Conservation (phyloP, 2,888 invertebrate species). For the Beris chalybata region DNA sequence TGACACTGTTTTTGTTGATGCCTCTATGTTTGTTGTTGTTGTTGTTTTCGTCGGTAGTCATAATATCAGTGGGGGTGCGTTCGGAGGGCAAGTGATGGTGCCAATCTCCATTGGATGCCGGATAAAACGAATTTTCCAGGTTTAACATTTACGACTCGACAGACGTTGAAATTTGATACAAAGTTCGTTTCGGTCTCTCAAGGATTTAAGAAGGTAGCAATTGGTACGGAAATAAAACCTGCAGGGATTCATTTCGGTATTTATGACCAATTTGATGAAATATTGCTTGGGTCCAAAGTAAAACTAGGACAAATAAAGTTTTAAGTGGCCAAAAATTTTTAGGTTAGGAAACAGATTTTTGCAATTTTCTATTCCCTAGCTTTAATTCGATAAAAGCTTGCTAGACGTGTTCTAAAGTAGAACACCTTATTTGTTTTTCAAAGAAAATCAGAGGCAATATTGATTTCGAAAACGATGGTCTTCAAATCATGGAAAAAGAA, state of each 20-base stretch:
- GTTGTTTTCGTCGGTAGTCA: no score
- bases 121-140: constrained; percentile 14
- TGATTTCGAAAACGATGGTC: no score
- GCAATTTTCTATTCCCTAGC: no score
- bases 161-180: constrained; percentile 22
- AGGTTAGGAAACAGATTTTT: no score
- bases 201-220: constrained; percentile 20
- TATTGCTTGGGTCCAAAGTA: constrained; percentile 6
- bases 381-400: no score
- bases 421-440: no score
- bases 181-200: constrained; percentile 16
- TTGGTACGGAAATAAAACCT: constrained; percentile 12
- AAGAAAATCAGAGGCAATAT: no score
- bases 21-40: no score
- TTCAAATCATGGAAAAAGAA: no score
- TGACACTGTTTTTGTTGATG: not conserved
- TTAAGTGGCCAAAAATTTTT: no score
- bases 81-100: not conserved
- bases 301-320: constrained; percentile 9
- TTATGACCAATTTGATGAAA: constrained; percentile 22
- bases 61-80: no score
- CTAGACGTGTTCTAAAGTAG: no score
- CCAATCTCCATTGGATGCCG: constrained; percentile 9
- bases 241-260: constrained; percentile 18
- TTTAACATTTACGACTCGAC: constrained; percentile 25